A percentile compares a stretch with the other conserved stretches of the same genome.
These are phyloP conservation scores for Eriocheir sinensis DNA, from an alignment of 1,140 invertebrate species.

Conservation along the genomic window DNA sequence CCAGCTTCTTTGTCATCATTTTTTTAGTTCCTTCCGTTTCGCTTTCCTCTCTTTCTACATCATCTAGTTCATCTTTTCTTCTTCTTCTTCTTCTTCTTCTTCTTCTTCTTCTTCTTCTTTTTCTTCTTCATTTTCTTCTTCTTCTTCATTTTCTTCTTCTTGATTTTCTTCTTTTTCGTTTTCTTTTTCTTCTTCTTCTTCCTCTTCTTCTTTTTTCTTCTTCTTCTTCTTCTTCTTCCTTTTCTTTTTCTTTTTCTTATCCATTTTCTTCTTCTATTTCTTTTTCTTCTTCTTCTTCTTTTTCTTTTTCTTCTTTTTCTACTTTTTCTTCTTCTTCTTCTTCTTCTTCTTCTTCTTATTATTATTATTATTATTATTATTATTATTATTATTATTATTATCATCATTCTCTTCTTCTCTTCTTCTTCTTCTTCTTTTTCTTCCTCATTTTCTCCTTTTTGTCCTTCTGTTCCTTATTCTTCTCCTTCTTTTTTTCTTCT, in stretches of 20 bases:
- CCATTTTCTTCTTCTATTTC: constrained; percentile 20
- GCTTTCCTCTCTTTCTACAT: neutral
- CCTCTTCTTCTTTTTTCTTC: neutral
- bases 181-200: neutral
- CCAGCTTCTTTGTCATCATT: neutral
- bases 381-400: too few relatives aligned
- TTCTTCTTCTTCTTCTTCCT: neutral
- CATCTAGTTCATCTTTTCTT: neutral
- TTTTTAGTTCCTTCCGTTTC: neutral
- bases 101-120: neutral
- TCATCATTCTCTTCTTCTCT: too few relatives aligned
- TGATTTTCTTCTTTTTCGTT: neutral
- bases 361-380: too few relatives aligned
- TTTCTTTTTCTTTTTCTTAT: neutral
- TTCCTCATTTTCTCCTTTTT: too few relatives aligned
- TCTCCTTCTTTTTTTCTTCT: too few relatives aligned
- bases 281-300: neutral
- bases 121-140: neutral
- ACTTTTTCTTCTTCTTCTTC: neutral
- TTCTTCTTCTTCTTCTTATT: neutral
- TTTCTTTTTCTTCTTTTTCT: neutral
- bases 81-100: neutral
- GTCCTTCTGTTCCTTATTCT: too few relatives aligned
- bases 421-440: too few relatives aligned
- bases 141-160: neutral